Evolutionary conservation across 2,113 vertebrate species (phyloP).

Genomic region (Nesogale talazaci): DNA sequence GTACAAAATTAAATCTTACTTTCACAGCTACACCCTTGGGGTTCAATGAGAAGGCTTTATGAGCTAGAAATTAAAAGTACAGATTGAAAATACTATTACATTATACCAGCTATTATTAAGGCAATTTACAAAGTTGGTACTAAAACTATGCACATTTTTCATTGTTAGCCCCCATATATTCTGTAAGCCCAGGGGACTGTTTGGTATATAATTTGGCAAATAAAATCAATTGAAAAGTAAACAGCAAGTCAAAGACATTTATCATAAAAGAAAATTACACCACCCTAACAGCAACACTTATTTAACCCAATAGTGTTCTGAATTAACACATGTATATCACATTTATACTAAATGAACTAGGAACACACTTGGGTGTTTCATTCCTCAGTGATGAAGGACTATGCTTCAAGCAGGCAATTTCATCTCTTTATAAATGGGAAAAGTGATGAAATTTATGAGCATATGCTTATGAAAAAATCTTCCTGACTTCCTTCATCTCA

Average conservation of each 20-base stretch:
- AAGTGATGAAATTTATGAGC: constrained; percentile 44
- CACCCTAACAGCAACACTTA: constrained; percentile 79
- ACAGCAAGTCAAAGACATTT: constrained; percentile 82
- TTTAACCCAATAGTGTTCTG: constrained; percentile 80
- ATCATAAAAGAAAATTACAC: constrained; percentile 81
- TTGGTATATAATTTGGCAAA: constrained; percentile 87
- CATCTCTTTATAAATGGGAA: constrained; percentile 43
- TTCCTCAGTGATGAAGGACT: constrained; percentile 36
- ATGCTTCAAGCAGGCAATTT: constrained; percentile 24
- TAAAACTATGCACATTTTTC: constrained; percentile 89
- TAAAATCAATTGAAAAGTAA: constrained; percentile 88
- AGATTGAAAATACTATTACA: constrained; percentile 92
- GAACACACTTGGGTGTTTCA: constrained; percentile 54
- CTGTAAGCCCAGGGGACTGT: constrained; percentile 88
- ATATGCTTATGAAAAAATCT: constrained; percentile 40
- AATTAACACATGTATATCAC: constrained; percentile 59
- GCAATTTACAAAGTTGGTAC: constrained; percentile 91
- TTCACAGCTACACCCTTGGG: constrained; percentile 92
- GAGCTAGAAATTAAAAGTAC: constrained; percentile 93
- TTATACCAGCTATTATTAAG: constrained; percentile 90
- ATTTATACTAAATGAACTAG: constrained; percentile 50
- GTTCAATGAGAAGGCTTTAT: constrained; percentile 92
- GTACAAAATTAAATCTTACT: constrained; percentile 93
- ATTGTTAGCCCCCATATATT: constrained; percentile 89
- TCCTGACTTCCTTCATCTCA: constrained; percentile 35